Base-by-base conservation (phyloP, 1,140 invertebrate species). In the Monochamus saltuarius region DNA sequence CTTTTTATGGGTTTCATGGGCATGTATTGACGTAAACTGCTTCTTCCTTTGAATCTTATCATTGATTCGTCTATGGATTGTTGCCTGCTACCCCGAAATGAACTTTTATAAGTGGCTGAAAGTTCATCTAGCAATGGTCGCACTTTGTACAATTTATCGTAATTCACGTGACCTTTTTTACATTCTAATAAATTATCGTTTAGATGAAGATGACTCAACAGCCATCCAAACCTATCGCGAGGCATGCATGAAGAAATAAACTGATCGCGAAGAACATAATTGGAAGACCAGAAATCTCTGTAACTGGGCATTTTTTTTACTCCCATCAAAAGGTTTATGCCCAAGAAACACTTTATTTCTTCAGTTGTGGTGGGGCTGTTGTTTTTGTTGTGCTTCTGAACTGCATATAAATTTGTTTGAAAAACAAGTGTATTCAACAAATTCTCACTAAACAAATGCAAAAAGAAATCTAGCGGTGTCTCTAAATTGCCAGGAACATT, bases 1-100 rank as follows among this genome's bases (percentile, higher is more conserved):
- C 78, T 66, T 70, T 81, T 80, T 61, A 76, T 78, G 17, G 77
- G 77, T 70, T 80, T 80, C 57, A 67, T 71, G 51, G 75, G 77
- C 45, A 75, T 69, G 66, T 79, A 81, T 63, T 80, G 76, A 65
- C 75, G 74, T 53, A 80, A 66, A 13, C 61, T 61, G 62, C 61
- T 71, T 52, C 70, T 68, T 52, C 69, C 72, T 68, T 78, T 76
- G 60, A 73, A 75, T 60, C 67, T 70, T 46, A 78, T 68, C 69
- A 77, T 75, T 39, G 69, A 73, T 56, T 76, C 75, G 67, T 77
- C 74, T 51, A 75, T 49, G 10, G 37, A 7, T 35, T 52, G 53
- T 39, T 61, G 13, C 40, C 45, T 52, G 17, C 34, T 38, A 17
- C 58, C 50, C 7, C 35, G 11, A 38, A 36, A 47, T 58, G 63